These are phyloP conservation scores for Loris lydekkerianus DNA, from an alignment of 2,797 vertebrate genomes.

Conservation along the genomic window DNA sequence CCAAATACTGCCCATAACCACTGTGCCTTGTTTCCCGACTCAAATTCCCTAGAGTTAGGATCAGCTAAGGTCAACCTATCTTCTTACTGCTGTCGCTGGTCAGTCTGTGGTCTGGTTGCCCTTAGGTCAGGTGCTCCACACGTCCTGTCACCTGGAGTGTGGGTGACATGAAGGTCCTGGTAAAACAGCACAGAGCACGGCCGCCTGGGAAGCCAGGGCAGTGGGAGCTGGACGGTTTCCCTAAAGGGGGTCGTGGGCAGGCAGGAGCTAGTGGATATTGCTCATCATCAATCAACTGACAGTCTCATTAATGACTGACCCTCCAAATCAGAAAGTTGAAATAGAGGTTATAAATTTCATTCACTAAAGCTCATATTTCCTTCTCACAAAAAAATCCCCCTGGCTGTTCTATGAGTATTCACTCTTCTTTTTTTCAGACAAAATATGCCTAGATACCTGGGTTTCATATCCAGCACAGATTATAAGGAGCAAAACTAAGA, in stretches of 20 bases:
- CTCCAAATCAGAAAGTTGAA: conserved; percentile 40
- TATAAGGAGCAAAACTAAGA: conserved; percentile 56
- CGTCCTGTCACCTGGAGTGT: too few relatives aligned
- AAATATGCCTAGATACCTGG: conserved; percentile 16
- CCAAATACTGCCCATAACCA: not conserved
- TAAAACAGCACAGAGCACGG: not conserved
- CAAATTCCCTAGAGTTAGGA: not conserved
- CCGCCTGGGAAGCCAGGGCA: not conserved
- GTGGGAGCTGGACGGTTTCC: not conserved
- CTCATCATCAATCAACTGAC: not conserved
- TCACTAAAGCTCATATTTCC: conserved; percentile 14
- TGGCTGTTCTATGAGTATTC: not conserved
- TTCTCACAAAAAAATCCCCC: conserved; percentile 10
- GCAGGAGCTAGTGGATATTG: not conserved
- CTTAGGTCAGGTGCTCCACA: not conserved
- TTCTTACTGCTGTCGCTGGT: not conserved
- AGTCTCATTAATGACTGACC: not conserved
- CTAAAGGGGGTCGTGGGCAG: not conserved
- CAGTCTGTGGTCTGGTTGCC: not conserved
- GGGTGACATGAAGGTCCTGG: not conserved
- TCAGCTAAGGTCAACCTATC: not conserved
- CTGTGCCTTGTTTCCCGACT: not conserved
- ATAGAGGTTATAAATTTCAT: conserved; percentile 20
- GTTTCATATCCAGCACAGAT: not conserved
- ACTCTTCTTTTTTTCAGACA: not conserved